A percentile compares a stretch with the other conserved stretches of the same genome.
Conservation (phyloP, 2,113 vertebrate genomes). For the Charadrius vociferus region DNA sequence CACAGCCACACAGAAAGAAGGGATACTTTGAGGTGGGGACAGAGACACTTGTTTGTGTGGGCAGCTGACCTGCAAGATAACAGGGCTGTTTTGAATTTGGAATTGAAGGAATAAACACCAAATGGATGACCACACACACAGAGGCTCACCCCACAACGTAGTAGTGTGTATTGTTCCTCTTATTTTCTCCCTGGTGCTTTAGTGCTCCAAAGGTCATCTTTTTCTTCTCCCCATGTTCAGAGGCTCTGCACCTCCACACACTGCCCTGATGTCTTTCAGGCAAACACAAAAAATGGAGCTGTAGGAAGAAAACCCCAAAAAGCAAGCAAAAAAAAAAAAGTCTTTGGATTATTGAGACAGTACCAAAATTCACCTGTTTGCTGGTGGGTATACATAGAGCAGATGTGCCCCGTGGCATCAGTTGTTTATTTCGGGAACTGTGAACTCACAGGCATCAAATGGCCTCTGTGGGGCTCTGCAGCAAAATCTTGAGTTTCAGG, state of each 20-base stretch:
- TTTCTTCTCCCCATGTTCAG: neutral
- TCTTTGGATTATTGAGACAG: neutral
- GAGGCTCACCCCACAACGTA: neutral
- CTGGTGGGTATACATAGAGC: neutral
- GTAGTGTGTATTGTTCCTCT: neutral
- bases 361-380: neutral
- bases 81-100: neutral
- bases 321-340: neutral
- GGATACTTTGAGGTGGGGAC: neutral
- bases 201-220: neutral
- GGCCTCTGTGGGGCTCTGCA: neutral
- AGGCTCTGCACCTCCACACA: neutral
- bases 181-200: neutral
- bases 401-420: neutral
- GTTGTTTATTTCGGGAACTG: neutral
- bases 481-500: neutral
- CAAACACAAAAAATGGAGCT: neutral
- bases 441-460: neutral
- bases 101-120: neutral
- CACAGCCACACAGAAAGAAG: neutral
- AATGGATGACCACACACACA: neutral
- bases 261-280: neutral
- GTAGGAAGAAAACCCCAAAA: neutral
- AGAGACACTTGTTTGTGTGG: neutral
- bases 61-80: neutral